Evolutionary conservation across 2,113 vertebrate species (phyloP), one percentile per base, ranked within the genome.

Genomic region (Campylorhamphus procurvoides): DNA sequence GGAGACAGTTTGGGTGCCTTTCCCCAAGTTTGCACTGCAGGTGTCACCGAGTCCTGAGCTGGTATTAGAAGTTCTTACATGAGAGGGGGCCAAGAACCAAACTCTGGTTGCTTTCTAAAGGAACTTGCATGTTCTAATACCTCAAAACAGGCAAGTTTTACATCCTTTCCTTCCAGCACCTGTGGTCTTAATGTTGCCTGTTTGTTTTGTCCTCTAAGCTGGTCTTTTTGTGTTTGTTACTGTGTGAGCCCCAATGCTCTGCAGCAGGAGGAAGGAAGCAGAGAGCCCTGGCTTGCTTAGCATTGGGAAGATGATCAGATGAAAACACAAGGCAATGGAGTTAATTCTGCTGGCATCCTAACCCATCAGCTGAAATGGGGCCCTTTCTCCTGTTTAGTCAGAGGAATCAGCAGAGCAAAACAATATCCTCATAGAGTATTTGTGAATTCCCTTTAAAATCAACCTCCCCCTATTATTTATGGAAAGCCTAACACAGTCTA

Each of bases 201-300:
- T 44, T 66, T 82, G 35, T 76, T 84, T 53, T 84, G 40, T 78
- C 76, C 35, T 75, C 33, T 64, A 81, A 19, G 27, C 73, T 93
- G 58, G 53, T 46, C 20, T 60, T 44, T 37, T 35, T 29, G 24
- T 68, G 53, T 67, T 62, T 80, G 19, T 79, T 89, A 64, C 25
- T 63, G 93, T 69, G 71, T 23, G 59, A 85, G 19, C 27, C 63
- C 66, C 55, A 47, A 18, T 74, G 63, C 53, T 27, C 23, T 59
- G 75, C 77, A 90, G 68, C 80, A 20, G 73, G 47, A 89, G 81
- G 81, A 69, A 79, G 47, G 92, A 90, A 86, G 72, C 42, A 84
- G 82, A 67, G 58, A 85, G 4, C 63, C 42, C 80, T 67, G 47
- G 79, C 76, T 88, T 94, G 90, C 88, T 90, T 90, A 93, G 84